Percentiles rank a stretch among this genome's conserved stretches.
Evolutionary conservation across 2,888 invertebrate genomes (phyloP).

Genomic region (Melanophora roralis): DNA sequence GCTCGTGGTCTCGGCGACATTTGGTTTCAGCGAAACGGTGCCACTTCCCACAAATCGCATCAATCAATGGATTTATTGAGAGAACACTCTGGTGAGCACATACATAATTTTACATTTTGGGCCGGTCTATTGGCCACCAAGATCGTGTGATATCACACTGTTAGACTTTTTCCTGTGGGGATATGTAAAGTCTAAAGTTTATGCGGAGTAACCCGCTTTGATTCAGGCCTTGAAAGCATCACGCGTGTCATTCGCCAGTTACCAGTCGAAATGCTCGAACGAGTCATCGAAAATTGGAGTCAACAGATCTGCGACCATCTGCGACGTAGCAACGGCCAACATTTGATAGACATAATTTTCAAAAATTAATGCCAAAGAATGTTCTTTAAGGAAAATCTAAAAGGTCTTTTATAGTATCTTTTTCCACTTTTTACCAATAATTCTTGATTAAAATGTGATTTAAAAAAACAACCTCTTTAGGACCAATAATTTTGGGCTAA

Average conservation of each 20-base stretch:
- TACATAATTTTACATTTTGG: slow-evolving; percentile 14
- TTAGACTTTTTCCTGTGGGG: slow-evolving; percentile 3
- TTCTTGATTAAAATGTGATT: too few species aligned
- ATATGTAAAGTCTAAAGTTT: background rate
- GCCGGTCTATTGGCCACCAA: background rate
- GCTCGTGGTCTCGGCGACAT: slow-evolving; percentile 6
- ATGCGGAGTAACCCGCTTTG: background rate
- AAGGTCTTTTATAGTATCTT: too few species aligned
- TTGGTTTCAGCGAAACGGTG: background rate
- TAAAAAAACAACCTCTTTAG: too few species aligned
- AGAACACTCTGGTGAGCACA: slow-evolving; percentile 5
- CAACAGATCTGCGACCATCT: slow-evolving; percentile 7
- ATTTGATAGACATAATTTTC: slow-evolving; percentile 13
- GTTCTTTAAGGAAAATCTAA: too few species aligned
- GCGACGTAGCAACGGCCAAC: slow-evolving; percentile 18
- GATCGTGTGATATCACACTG: background rate
- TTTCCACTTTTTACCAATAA: too few species aligned
- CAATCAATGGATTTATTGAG: slow-evolving; percentile 10
- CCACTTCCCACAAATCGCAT: background rate
- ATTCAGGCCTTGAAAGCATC: background rate
- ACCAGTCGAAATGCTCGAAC: slow-evolving; percentile 24
- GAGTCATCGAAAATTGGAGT: slow-evolving; percentile 3
- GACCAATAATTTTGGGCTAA: too few species aligned
- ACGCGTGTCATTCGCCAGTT: slow-evolving; percentile 17
- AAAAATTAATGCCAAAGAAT: background rate